These are phyloP conservation scores for Megalopta genalis DNA, from an alignment of 1,140 invertebrate species.

Conservation along the genomic window DNA sequence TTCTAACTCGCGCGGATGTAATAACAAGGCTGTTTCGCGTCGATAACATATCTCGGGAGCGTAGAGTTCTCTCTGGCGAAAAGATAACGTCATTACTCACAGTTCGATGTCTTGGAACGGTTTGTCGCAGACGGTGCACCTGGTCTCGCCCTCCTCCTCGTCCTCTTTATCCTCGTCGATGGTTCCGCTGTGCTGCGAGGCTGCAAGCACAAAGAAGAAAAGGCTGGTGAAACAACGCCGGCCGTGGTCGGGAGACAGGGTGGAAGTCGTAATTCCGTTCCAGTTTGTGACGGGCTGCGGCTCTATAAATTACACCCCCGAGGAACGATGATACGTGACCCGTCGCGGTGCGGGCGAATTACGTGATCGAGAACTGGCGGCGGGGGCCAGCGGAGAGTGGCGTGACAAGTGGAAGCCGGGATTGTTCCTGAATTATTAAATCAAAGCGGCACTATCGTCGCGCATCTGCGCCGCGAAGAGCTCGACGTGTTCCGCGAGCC, in stretches of 20 bases:
- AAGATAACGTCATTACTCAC: conserved; percentile 81
- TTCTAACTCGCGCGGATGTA: not conserved
- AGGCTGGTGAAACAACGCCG: conserved; percentile 16
- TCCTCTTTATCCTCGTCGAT: conserved; percentile 84
- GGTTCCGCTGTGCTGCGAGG: conserved; percentile 84
- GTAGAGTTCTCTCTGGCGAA: too few relatives aligned
- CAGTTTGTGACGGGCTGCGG: conserved; percentile 34
- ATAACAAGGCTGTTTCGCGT: conserved; percentile 3
- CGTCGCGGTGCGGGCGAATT: conserved; percentile 53
- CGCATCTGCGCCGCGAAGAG: conserved; percentile 33
- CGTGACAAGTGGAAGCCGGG: conserved; percentile 59
- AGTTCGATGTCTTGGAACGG: conserved; percentile 85
- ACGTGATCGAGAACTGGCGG: conserved; percentile 56
- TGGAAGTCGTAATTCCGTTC: conserved; percentile 50
- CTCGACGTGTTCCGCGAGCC: not conserved
- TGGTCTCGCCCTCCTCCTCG: conserved; percentile 83
- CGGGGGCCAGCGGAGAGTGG: conserved; percentile 42
- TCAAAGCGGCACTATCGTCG: conserved; percentile 47
- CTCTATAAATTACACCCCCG: conserved; percentile 59
- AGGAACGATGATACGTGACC: conserved; percentile 63
- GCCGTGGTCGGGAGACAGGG: not conserved
- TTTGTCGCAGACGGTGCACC: conserved; percentile 86
- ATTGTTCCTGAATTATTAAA: conserved; percentile 67
- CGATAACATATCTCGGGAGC: not conserved
- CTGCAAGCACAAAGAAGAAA: conserved; percentile 76